Evolutionary conservation across 2,888 invertebrate species (phyloP).

Genomic region (Anarsia innoxiella): DNA sequence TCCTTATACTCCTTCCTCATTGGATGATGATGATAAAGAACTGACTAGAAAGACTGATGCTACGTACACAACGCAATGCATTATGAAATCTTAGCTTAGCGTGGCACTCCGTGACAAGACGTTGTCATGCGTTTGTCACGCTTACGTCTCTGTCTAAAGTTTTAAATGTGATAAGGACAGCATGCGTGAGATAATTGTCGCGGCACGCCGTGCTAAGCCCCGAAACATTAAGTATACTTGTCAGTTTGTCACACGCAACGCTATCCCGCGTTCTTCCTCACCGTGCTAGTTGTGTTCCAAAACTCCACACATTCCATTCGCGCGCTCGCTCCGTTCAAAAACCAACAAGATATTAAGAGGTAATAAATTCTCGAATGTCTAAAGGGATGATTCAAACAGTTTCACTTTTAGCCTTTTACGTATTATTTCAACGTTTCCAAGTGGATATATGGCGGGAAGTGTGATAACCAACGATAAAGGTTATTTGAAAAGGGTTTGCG

Average conservation of each 20-base stretch:
- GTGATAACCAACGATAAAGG: too few relatives aligned
- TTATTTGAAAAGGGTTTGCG: not conserved
- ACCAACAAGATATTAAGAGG: conserved; percentile 35
- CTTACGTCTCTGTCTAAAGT: not conserved
- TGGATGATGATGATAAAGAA: too few relatives aligned
- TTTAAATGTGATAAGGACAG: not conserved
- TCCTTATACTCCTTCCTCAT: too few relatives aligned
- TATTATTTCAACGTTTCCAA: conserved; percentile 2
- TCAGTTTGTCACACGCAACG: not conserved
- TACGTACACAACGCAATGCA: too few relatives aligned
- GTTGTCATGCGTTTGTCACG: too few relatives aligned
- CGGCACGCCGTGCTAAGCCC: not conserved
- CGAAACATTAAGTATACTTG: not conserved
- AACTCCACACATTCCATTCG: not conserved
- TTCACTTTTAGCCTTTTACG: conserved; percentile 27
- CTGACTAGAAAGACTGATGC: too few relatives aligned
- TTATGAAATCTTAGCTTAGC: too few relatives aligned
- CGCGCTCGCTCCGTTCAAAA: conserved; percentile 18
- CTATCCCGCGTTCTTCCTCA: not conserved
- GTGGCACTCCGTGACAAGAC: too few relatives aligned
- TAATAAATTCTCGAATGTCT: conserved; percentile 40
- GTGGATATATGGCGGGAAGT: not conserved
- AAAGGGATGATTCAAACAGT: conserved; percentile 36
- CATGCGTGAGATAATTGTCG: not conserved
- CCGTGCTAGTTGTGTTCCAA: not conserved